Base-by-base conservation (phyloP, 2,113 vertebrate genomes). In the Pyxicephalus adspersus region DNA sequence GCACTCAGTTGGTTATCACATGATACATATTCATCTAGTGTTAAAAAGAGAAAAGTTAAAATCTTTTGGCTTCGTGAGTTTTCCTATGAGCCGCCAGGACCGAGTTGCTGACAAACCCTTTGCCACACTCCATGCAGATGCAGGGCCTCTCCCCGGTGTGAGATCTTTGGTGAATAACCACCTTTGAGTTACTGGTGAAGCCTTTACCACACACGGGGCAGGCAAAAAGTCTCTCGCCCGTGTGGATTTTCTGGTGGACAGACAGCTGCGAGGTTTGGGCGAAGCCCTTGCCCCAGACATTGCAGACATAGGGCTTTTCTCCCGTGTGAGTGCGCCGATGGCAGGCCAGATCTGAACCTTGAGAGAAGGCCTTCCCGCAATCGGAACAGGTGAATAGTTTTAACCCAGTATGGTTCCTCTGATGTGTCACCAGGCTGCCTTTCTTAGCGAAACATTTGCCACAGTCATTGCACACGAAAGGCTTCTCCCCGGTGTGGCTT, bases 381-480 rank as follows among this genome's bases (percentile, higher is more conserved):
- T 79, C 73, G 0, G 19, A 8, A 13, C 85, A 86, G 19, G 50
- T 31, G 8, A 76, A 83, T 3, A 88, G 90, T 51, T 88, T 90
- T 64, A 90, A 88, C 7, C 86, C 90, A 0, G 83, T 85, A 0
- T 58, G 64, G 29, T 26, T 64, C 19, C 50, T 45, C 29, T 80
- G 38, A 3, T 55, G 82, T 6, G 45, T 54, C 8, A 75, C 75
- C 77, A 89, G 84, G n/a, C 86, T 86, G 7, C 85, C 86, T n/a
- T 81, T 87, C 67, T 87, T 85, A 34, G 86, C 84, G 38, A 90
- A 91, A n/a, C 51, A 25, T 52, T 77, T 45, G 15, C 67, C 81
- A 64, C 89, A 89, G 25, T 88, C 84, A 9, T 26, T 83, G 64
- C 89, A 90, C 26, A 83, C 84, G 2, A 87, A 89, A 23, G 88